Base-by-base conservation (phyloP, 2,888 invertebrate species). In the Stenurella melanura region DNA sequence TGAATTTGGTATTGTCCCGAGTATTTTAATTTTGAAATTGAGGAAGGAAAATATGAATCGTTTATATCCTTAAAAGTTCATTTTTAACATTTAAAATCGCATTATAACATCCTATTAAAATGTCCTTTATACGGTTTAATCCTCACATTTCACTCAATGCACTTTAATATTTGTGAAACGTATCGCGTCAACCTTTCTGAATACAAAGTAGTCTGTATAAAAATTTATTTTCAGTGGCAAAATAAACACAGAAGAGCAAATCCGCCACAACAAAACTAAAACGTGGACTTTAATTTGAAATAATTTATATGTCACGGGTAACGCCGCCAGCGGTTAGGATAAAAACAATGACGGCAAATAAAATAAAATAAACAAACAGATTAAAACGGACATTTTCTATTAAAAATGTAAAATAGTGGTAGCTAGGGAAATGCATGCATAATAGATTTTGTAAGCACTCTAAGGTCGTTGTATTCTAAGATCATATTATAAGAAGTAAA, bases 361-460 rank as follows among this genome's bases (percentile, higher is more conserved):
- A 79, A 85, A 86, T 80, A 85, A 84, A 85, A 85, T 87, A 87
- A 87, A 86, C 86, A 81, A 81, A 81, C 83, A 86, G 87, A 86
- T 87, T 88, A 87, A 88, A 87, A 87, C 84, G 84, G 87, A 87
- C 87, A 84, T 87, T 87, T 88, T 87, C 88, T 88, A 87, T 88
- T 88, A 88, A 88, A 88, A 88, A 88, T 87, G 87, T 88, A 88
- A 88, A 88, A 88, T 88, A 88, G 86, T 83, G 85, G 85, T 84
- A 85, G 83, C 85, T 85, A 85, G 88, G 88, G 88, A 88, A 87
- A 87, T 88, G 87, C 88, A 88, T 88, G 86, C 87, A 85, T 87
- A 88, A 88, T 87, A 78, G 81, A 69, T 30, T 57, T 69, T 76
- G 75, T 76, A 66, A 56, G 73, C 54, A 63, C 67, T 68, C 58